Percentiles rank a stretch among this genome's conserved stretches.
These are phyloP conservation scores for Coptodon rendalli DNA, from an alignment of 2,113 vertebrate species.

Conservation along the genomic window DNA sequence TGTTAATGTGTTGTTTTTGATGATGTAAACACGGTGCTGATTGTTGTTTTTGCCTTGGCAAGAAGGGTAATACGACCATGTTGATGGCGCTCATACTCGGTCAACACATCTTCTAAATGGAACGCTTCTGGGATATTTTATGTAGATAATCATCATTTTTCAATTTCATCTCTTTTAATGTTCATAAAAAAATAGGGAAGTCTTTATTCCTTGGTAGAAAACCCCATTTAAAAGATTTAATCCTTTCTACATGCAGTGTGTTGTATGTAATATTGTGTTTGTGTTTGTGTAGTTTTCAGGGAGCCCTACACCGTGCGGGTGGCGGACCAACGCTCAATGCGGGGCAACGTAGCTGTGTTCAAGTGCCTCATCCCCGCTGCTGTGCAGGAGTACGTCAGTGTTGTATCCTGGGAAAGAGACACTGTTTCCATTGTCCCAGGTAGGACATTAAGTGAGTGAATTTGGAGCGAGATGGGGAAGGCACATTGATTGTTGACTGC, in stretches of 20 bases:
- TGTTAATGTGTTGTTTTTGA: slow-evolving; percentile 36
- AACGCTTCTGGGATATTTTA: background rate
- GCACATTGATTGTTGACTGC: background rate
- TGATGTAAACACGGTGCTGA: slow-evolving; percentile 1
- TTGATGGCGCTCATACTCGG: background rate
- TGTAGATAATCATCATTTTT: background rate
- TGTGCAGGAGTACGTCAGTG: slow-evolving; percentile 98
- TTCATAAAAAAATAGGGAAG: background rate
- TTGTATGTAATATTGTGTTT: background rate
- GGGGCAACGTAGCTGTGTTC: slow-evolving; percentile 98
- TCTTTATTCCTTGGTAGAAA: background rate
- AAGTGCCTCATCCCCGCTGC: slow-evolving; percentile 99
- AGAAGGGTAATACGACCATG: background rate
- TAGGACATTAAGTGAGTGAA: slow-evolving; percentile 63
- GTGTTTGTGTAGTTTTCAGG: slow-evolving; percentile 82
- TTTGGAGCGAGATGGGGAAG: background rate
- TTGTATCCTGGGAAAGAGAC: slow-evolving; percentile 99
- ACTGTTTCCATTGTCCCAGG: slow-evolving; percentile 96
- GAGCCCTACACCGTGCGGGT: slow-evolving; percentile 99
- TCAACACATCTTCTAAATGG: background rate
- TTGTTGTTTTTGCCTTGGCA: background rate
- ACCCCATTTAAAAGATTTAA: background rate
- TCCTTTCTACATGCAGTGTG: background rate
- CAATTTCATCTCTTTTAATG: background rate
- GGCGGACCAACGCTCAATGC: slow-evolving; percentile 98